phyloP scores from a whole-genome alignment of 2,113 vertebrate genomes.

The Cheilinus undulatus region DNA sequence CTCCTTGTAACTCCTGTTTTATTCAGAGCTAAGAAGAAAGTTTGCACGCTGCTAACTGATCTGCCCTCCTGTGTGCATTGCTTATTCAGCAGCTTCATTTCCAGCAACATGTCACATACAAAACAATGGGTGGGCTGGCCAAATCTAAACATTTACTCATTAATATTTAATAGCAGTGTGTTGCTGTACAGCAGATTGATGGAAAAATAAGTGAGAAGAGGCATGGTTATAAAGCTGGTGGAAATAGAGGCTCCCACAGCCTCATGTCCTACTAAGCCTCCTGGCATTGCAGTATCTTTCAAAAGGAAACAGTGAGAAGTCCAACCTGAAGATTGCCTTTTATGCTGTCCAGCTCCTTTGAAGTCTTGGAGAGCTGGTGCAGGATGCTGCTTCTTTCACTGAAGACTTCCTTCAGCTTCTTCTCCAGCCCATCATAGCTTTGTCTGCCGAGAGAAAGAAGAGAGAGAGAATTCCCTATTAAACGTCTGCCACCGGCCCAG shows the following conservation, averaged over 20 bases:
- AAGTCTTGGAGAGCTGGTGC: conserved; percentile 92
- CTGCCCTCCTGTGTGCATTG: conserved; percentile 4
- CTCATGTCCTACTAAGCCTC: conserved; percentile 10
- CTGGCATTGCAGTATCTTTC: conserved; percentile 11
- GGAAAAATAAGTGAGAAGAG: conserved; percentile 20
- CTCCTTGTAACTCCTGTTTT: not conserved
- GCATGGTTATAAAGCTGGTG: not conserved
- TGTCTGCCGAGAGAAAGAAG: conserved; percentile 85
- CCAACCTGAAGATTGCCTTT: conserved; percentile 95
- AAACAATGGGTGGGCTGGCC: conserved; percentile 32
- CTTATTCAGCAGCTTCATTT: conserved; percentile 37
- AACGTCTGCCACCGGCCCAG: conserved; percentile 36
- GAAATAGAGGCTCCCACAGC: not conserved
- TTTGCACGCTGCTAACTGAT: conserved; percentile 5
- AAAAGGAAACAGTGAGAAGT: conserved; percentile 38
- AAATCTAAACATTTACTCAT: conserved; percentile 40
- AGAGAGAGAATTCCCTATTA: conserved; percentile 48
- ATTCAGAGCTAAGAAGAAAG: not conserved
- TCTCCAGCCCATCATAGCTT: conserved; percentile 93
- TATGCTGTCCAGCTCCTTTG: conserved; percentile 93
- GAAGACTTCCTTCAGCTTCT: conserved; percentile 94
- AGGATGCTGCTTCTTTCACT: conserved; percentile 93
- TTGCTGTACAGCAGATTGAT: conserved; percentile 28
- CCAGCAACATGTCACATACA: conserved; percentile 3
- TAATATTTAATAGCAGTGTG: conserved; percentile 24